Base-by-base conservation (phyloP, 2,888 invertebrate species). In the Patella depressa region DNA sequence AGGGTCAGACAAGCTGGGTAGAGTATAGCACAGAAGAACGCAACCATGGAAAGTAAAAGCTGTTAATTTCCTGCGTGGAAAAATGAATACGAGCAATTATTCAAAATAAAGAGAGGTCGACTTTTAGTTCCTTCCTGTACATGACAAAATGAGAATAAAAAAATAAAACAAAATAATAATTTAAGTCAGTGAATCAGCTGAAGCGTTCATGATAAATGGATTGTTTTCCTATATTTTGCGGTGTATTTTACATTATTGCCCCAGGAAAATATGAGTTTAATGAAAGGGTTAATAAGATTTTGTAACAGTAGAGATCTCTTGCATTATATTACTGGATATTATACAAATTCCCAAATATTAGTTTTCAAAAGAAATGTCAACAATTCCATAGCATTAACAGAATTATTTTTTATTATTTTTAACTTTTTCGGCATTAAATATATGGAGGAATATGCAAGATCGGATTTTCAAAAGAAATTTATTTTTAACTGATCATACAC, bases 61-160 rank as follows among this genome's bases (percentile, higher is more conserved):
- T 77, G 77, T 79, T 79, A 79, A 79, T 79, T 79, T 79, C 79
- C 79, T 79, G 79, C 76, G 34, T 77, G 74, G 74, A 72, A 73
- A 76, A 71, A 73, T 69, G 76, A 75, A 79, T 53, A 73, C 72
- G 71, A 59, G 77, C 72, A 74, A 77, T 77, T 71, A 77, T 74
- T 70, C 70, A 69, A 55, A 71, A 73, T 72, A 75, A 79, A 71
- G 45, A 73, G 71, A 72, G 65, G 71, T 71, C 71, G 53, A 45
- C 74, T 65, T 53, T n/a, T 45, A 72, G 54, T 45, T 45, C 19
- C 71, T 77, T 79, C 79, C 74, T 74, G 75, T 73, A 65, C 70
- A 69, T n/a, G 34, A 34, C 34, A 12, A 53, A 69, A 74, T 55
- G 74, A 69, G 74, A 65, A 65, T 24, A 24, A 65, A 65, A 65